phyloP scores from a whole-genome alignment of 2,888 invertebrate genomes.

The Gastracanthus pulcherrimus region DNA sequence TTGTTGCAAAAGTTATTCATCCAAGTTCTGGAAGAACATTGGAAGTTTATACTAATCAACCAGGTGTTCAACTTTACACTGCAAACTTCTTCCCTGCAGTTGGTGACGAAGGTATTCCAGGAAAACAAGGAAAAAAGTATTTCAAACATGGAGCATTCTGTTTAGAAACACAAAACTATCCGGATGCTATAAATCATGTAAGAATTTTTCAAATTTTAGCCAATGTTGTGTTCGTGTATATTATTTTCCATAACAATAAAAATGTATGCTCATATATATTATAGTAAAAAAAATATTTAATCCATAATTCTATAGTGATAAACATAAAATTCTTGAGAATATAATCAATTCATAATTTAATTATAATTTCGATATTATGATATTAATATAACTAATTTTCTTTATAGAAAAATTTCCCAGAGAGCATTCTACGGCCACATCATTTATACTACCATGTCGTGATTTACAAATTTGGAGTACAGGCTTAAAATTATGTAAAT shows the following conservation, averaged over 20 bases:
- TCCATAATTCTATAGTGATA: slow-evolving; percentile 10
- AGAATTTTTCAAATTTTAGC: slow-evolving; percentile 70
- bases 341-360: too few species aligned
- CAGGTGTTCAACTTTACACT: slow-evolving; percentile 95
- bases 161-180: slow-evolving; percentile 95
- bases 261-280: too few species aligned
- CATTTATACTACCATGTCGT: slow-evolving; percentile 85
- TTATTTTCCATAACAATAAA: slow-evolving; percentile 23
- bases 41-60: slow-evolving; percentile 91
- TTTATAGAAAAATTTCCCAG: slow-evolving; percentile 86
- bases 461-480: slow-evolving; percentile 85
- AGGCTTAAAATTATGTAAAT: slow-evolving; percentile 57
- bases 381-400: too few species aligned
- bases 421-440: slow-evolving; percentile 85
- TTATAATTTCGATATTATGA: too few species aligned
- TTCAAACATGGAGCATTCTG: slow-evolving; percentile 90
- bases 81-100: slow-evolving; percentile 85
- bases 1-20: slow-evolving; percentile 85
- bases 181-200: slow-evolving; percentile 92
- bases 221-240: neutral
- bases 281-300: too few species aligned
- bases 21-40: slow-evolving; percentile 85
- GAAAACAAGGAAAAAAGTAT: slow-evolving; percentile 86
- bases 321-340: slow-evolving; percentile 14
- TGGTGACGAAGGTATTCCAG: slow-evolving; percentile 79